Evolutionary conservation across 35 echinoderm and acorn worm species (phyloP).

Genomic region (Strongylocentrotus purpuratus): DNA sequence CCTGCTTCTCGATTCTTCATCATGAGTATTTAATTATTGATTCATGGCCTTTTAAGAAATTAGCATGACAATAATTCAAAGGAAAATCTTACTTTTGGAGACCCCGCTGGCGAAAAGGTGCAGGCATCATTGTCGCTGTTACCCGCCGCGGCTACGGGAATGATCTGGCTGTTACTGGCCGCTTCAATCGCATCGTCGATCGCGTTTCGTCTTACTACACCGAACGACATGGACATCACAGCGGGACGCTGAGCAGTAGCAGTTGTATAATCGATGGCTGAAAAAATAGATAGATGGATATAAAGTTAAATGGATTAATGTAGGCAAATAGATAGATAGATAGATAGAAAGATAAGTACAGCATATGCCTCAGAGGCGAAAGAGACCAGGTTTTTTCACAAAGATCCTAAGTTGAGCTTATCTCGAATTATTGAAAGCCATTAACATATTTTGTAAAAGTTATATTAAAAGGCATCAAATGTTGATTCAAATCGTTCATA

Average conservation of each 20-base stretch:
- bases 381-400: no score
- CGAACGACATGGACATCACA: conserved; percentile 51
- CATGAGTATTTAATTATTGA: no score
- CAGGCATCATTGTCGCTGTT: conserved; percentile 45
- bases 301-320: no score
- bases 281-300: background rate
- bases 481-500: no score
- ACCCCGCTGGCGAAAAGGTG: conserved; percentile 30
- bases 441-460: no score
- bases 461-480: no score
- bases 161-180: background rate
- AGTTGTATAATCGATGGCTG: background rate
- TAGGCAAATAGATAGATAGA: no score
- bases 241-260: background rate
- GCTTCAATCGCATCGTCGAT: background rate
- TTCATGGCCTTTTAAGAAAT: no score
- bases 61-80: background rate
- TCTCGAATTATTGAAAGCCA: no score
- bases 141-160: conserved; percentile 13
- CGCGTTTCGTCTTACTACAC: background rate
- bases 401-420: no score
- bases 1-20: background rate
- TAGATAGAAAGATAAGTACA: no score
- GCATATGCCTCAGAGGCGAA: no score
- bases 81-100: conserved; percentile 9